A percentile compares a stretch with the other conserved stretches of the same genome.
Conservation (phyloP, 2,113 vertebrate genomes). For the Grus americana region DNA sequence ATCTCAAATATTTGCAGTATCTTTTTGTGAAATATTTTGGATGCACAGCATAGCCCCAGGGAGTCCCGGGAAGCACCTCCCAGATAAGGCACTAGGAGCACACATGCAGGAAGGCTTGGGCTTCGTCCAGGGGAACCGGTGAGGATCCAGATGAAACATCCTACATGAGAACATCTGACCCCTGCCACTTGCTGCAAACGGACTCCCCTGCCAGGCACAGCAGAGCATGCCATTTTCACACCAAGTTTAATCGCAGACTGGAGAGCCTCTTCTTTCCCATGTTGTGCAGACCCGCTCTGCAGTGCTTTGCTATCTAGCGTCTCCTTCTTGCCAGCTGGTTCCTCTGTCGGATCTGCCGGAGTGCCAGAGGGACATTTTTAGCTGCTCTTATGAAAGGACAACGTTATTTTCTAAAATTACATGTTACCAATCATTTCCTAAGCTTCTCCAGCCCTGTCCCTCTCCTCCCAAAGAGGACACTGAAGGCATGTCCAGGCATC, state of each 20-base stretch:
- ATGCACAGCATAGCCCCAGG: background rate
- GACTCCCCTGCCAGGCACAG: background rate
- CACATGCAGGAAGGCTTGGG: background rate
- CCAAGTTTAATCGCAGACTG: background rate
- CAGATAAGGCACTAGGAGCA: background rate
- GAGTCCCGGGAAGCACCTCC: slow-evolving; percentile 43
- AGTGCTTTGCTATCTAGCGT: background rate
- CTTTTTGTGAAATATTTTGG: slow-evolving; percentile 35
- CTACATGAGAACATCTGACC: background rate
- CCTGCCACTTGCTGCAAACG: background rate
- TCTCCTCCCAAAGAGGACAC: background rate
- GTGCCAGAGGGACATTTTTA: slow-evolving; percentile 47
- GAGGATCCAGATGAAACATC: slow-evolving; percentile 37
- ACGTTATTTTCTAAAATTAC: background rate
- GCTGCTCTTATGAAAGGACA: slow-evolving; percentile 15
- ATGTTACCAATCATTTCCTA: background rate
- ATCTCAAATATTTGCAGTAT: slow-evolving; percentile 53
- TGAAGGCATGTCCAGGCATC: background rate
- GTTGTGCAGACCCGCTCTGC: background rate
- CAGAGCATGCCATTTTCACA: background rate
- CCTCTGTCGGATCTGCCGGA: background rate
- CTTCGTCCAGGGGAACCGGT: background rate
- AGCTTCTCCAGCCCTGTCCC: background rate
- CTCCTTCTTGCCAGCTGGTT: slow-evolving; percentile 21
- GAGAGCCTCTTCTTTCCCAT: background rate